A percentile compares a stretch with the other conserved stretches of the same genome.
These are phyloP conservation scores for Euplexia lucipara DNA, from an alignment of 2,888 invertebrate species.

Conservation along the genomic window DNA sequence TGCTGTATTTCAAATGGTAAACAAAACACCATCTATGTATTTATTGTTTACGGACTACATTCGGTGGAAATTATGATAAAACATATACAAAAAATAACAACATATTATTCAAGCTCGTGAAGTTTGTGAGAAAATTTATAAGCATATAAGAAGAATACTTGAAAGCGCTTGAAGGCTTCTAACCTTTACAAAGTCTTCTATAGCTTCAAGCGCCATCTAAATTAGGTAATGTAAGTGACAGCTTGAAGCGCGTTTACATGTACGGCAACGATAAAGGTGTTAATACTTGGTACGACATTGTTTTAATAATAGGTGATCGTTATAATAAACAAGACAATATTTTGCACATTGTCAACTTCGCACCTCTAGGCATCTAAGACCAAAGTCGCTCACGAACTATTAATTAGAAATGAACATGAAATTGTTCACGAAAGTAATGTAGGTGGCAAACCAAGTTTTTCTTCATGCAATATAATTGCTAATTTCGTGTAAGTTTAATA, in stretches of 20 bases:
- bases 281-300: conserved; percentile 26
- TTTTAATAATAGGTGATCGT: conserved; percentile 42
- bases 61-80: conserved; percentile 20
- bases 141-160: conserved; percentile 24
- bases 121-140: conserved; percentile 39
- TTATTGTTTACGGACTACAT: not conserved
- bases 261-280: conserved; percentile 33
- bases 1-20: not conserved
- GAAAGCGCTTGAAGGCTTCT: no score
- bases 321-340: conserved; percentile 36
- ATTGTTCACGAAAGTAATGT: conserved; percentile 35
- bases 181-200: conserved; percentile 35
- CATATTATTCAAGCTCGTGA: conserved; percentile 48
- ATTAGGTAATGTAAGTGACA: no score
- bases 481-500: conserved; percentile 61
- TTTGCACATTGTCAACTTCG: conserved; percentile 22
- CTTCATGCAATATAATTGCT: conserved; percentile 54
- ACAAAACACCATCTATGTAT: no score
- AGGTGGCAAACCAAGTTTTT: conserved; percentile 34
- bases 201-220: conserved; percentile 34
- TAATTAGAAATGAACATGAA: conserved; percentile 43
- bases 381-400: conserved; percentile 11
- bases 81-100: no score
- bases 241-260: no score
- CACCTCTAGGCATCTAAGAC: conserved; percentile 23